These are phyloP conservation scores for Venustoraphidia nigricollis DNA, from an alignment of 2,888 invertebrate species.

Conservation along the genomic window DNA sequence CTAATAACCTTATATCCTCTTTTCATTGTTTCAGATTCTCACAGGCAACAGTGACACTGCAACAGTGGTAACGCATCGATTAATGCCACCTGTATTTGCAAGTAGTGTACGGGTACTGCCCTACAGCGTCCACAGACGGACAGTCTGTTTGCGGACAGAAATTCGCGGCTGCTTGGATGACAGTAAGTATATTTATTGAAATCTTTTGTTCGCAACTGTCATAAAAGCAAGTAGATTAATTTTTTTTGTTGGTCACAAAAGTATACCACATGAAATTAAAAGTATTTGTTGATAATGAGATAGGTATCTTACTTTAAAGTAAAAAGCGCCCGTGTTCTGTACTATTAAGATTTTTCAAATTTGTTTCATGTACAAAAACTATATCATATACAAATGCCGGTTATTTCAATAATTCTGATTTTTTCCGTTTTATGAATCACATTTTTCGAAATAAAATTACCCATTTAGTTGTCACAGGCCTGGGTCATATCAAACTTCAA, in stretches of 20 bases:
- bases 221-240: neutral
- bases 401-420: no score
- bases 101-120: conserved; percentile 55
- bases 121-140: conserved; percentile 51
- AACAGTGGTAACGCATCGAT: conserved; percentile 45
- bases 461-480: no score
- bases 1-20: neutral
- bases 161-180: conserved; percentile 53
- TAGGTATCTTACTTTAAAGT: no score
- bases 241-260: neutral
- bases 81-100: conserved; percentile 57
- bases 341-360: no score
- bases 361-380: no score
- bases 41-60: conserved; percentile 60
- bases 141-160: conserved; percentile 61
- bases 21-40: conserved; percentile 40
- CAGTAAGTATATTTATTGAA: conserved; percentile 31
- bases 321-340: no score
- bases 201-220: conserved; percentile 5
- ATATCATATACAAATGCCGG: no score
- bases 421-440: no score
- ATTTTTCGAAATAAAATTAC: no score
- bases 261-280: neutral
- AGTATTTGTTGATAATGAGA: neutral
- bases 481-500: no score